phyloP scores from a whole-genome alignment of 2,888 invertebrate genomes.

The Epistrophella euchroma region DNA sequence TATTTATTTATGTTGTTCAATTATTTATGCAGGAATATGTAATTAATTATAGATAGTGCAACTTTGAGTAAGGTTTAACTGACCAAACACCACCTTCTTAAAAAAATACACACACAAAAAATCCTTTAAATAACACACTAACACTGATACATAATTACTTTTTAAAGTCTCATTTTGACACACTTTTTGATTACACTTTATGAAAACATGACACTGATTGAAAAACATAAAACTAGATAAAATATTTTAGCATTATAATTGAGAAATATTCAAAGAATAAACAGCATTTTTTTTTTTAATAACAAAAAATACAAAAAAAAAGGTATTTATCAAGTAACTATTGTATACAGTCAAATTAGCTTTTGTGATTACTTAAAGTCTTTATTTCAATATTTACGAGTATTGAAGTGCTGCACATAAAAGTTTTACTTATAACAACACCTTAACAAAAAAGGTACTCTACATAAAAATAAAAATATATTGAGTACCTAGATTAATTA shows the following conservation, averaged over 20 bases:
- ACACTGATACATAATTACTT: neutral
- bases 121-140: slow-evolving; percentile 11
- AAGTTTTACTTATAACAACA: slow-evolving; percentile 25
- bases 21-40: too few species aligned
- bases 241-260: slow-evolving; percentile 3
- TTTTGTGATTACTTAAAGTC: slow-evolving; percentile 31
- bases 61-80: neutral
- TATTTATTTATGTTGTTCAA: too few species aligned
- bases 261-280: slow-evolving; percentile 17
- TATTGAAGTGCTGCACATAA: slow-evolving; percentile 43
- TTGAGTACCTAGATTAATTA: neutral
- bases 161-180: slow-evolving; percentile 44
- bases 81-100: slow-evolving; percentile 23
- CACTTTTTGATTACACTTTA: slow-evolving; percentile 47
- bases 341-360: neutral
- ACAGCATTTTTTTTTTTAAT: slow-evolving; percentile 18
- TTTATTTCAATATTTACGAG: neutral
- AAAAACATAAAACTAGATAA: slow-evolving; percentile 9
- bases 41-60: too few species aligned
- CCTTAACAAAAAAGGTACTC: slow-evolving; percentile 16
- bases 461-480: slow-evolving; percentile 18
- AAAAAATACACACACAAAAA: slow-evolving; percentile 9
- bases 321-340: neutral
- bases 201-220: slow-evolving; percentile 63
- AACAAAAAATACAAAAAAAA: slow-evolving; percentile 22